These are phyloP conservation scores for Erebia epiphron DNA, from an alignment of 2,888 invertebrate species.

Conservation along the genomic window DNA sequence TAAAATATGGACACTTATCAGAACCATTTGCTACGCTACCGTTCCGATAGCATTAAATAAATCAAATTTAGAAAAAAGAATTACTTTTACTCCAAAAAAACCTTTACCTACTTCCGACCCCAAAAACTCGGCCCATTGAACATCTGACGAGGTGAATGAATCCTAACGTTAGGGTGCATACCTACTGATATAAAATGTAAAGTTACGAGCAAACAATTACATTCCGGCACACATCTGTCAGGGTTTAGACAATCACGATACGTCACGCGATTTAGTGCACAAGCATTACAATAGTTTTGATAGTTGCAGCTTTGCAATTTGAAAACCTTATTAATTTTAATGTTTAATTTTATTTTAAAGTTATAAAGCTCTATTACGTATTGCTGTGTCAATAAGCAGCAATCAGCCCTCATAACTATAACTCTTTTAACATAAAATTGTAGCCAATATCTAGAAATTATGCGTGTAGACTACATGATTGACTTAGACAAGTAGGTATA, in stretches of 20 bases:
- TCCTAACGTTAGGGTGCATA: slow-evolving; percentile 64
- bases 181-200: slow-evolving; percentile 75
- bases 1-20: not conserved
- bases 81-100: slow-evolving; percentile 65
- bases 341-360: no score
- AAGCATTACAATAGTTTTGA: slow-evolving; percentile 18
- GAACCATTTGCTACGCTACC: slow-evolving; percentile 38
- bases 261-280: slow-evolving; percentile 73
- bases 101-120: slow-evolving; percentile 59
- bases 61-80: slow-evolving; percentile 51
- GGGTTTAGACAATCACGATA: slow-evolving; percentile 82
- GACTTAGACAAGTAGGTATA: no score
- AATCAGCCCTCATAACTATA: no score
- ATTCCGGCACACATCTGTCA: slow-evolving; percentile 83
- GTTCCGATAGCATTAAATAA: slow-evolving; percentile 54
- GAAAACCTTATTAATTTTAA: not conserved
- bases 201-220: slow-evolving; percentile 77
- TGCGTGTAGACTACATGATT: no score
- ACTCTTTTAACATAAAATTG: no score
- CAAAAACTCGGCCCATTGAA: slow-evolving; percentile 68
- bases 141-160: slow-evolving; percentile 82
- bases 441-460: no score
- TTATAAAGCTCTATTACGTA: no score
- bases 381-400: not conserved
- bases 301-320: not conserved